Evolutionary conservation across 2,797 vertebrate genomes (phyloP).

Genomic region (Myotis pilosus): DNA sequence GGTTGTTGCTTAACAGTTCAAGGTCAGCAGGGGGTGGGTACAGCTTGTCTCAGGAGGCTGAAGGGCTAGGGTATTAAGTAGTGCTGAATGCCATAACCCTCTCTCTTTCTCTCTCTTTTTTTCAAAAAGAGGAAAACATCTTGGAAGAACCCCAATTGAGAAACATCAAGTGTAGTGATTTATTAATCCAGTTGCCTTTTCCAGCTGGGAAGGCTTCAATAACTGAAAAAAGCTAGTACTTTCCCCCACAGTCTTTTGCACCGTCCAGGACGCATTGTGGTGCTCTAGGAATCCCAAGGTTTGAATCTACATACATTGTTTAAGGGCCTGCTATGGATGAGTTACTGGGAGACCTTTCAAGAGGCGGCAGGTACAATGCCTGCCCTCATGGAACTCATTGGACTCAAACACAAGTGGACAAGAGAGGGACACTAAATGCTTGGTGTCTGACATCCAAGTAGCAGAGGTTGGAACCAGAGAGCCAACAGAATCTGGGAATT

Average conservation of each 20-base stretch:
- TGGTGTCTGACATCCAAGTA: background rate
- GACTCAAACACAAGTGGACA: background rate
- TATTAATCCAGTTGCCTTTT: constrained; percentile 52
- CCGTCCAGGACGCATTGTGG: background rate
- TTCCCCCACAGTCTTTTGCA: background rate
- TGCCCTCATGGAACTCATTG: background rate
- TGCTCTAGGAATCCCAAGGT: background rate
- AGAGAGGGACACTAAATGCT: background rate
- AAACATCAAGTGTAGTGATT: constrained; percentile 46
- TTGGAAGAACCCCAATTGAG: constrained; percentile 17
- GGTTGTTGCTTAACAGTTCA: background rate
- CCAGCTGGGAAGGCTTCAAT: constrained; percentile 12
- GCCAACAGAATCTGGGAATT: background rate
- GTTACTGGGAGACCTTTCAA: background rate
- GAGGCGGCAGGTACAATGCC: background rate
- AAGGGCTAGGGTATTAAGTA: background rate
- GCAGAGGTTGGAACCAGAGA: background rate
- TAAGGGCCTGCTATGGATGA: background rate
- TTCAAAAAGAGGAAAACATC: background rate
- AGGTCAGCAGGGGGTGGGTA: background rate
- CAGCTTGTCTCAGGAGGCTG: background rate
- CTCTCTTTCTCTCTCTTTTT: background rate
- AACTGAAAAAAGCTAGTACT: background rate
- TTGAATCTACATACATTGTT: background rate
- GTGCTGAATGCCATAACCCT: background rate